Conservation (phyloP, 30 jellyfish, hydroid and myxozoan genomes). For the Hydractinia echinata region DNA sequence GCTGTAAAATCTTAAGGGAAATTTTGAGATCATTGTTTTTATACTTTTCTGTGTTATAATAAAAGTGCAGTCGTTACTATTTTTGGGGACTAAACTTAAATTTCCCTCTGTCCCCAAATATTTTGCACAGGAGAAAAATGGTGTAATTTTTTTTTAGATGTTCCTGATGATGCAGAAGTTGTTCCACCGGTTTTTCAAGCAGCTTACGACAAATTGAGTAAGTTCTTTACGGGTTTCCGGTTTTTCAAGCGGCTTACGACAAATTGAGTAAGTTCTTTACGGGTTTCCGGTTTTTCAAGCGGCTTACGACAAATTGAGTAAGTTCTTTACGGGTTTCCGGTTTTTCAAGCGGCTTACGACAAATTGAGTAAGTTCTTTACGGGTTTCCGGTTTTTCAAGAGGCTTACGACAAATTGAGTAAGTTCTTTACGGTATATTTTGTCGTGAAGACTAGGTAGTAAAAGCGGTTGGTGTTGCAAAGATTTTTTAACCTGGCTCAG, state of each 20-base stretch:
- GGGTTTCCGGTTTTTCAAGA: background rate
- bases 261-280: background rate
- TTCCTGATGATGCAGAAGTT: constrained; percentile 14
- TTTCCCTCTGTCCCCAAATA: background rate
- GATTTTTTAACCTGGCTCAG: too few relatives aligned
- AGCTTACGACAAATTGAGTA: constrained; percentile 2
- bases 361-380: background rate
- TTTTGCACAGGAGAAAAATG: background rate
- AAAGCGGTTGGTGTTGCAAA: too few relatives aligned
- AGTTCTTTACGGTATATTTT: background rate
- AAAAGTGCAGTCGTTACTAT: too few relatives aligned
- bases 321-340: background rate
- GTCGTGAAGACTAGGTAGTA: too few relatives aligned
- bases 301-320: background rate
- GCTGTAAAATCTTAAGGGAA: too few relatives aligned
- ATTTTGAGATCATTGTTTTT: too few relatives aligned
- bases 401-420: background rate
- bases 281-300: background rate
- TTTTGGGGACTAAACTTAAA: too few relatives aligned
- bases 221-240: background rate
- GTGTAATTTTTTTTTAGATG: background rate
- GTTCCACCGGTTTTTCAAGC: constrained; percentile 13
- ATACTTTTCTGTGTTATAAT: too few relatives aligned
- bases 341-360: constrained; percentile 2
- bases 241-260: constrained; percentile 2